A percentile compares a stretch with the other conserved stretches of the same genome.
Conservation (phyloP, 2,797 vertebrate genomes). For the Melanotaenia boesemani region DNA sequence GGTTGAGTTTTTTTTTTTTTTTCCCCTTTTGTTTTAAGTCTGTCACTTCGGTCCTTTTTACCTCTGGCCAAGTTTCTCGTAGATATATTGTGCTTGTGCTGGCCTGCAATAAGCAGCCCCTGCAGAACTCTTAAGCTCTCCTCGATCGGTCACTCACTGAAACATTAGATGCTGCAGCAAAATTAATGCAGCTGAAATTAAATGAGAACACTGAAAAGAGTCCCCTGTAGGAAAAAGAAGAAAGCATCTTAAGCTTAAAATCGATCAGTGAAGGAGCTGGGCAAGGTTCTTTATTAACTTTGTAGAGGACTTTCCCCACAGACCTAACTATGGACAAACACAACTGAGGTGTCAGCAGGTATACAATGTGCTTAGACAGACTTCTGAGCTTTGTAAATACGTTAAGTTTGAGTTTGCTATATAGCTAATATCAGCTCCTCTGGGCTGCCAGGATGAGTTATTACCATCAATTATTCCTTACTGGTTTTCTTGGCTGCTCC, state of each 20-base stretch:
- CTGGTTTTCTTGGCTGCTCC: constrained; percentile 39
- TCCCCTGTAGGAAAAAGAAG: constrained; percentile 60
- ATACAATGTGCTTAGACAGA: constrained; percentile 75
- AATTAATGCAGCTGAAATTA: constrained; percentile 72
- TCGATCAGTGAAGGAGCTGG: constrained; percentile 69
- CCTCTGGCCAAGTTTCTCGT: constrained; percentile 9
- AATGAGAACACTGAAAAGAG: constrained; percentile 69
- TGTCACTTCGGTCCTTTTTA: constrained; percentile 11
- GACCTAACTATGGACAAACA: constrained; percentile 65
- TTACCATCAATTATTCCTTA: constrained; percentile 60
- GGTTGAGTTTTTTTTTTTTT: too few relatives aligned
- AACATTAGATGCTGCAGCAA: constrained; percentile 67
- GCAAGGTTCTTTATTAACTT: constrained; percentile 77
- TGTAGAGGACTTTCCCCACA: constrained; percentile 69
- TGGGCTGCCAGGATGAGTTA: constrained; percentile 54
- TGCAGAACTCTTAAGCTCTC: constrained; percentile 51
- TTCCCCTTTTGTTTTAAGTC: not conserved
- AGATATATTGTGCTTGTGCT: constrained; percentile 35
- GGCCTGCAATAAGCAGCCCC: constrained; percentile 54
- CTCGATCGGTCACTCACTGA: constrained; percentile 63
- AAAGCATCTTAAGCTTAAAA: constrained; percentile 62
- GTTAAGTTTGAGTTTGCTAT: constrained; percentile 62
- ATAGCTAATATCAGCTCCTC: constrained; percentile 63
- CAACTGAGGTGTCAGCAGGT: constrained; percentile 78
- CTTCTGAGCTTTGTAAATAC: constrained; percentile 74